A percentile compares a stretch with the other conserved stretches of the same genome.
phyloP scores from a whole-genome alignment of 2,888 invertebrate genomes.

The Cephus runcator region DNA sequence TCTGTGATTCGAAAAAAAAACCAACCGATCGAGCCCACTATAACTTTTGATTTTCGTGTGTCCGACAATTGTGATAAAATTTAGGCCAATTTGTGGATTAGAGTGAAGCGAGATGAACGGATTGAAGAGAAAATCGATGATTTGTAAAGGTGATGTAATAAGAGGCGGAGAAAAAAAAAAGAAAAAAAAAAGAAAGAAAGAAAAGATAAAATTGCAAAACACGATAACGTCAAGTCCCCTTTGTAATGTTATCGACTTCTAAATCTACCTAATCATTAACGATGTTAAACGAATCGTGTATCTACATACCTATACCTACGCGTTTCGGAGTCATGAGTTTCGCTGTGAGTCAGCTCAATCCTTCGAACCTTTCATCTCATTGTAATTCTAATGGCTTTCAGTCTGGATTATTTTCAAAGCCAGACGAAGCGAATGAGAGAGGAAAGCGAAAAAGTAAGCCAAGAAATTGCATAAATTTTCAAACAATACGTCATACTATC shows the following conservation, averaged over 20 bases:
- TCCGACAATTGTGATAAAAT: not conserved
- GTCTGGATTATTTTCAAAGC: not conserved
- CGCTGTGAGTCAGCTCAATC: not conserved
- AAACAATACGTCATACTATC: not conserved
- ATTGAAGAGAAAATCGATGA: not conserved
- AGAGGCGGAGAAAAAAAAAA: not conserved
- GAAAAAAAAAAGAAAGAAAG: not conserved
- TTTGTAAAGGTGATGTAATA: not conserved
- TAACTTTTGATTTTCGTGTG: not conserved
- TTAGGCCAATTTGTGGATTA: not conserved
- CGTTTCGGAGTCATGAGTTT: not conserved
- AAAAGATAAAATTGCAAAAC: not conserved
- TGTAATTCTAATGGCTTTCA: not conserved
- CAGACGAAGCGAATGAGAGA: not conserved
- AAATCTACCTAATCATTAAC: not conserved
- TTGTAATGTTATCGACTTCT: not conserved
- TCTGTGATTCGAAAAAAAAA: not conserved
- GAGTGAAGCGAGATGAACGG: not conserved
- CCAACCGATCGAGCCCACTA: not conserved
- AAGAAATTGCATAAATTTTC: not conserved
- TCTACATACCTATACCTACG: not conserved
- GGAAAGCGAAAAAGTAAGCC: not conserved
- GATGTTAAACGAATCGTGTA: not conserved
- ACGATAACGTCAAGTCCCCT: not conserved
- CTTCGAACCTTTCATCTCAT: not conserved